Evolutionary conservation across 1,140 invertebrate genomes (phyloP).

Genomic region (Drosophila nigromelanica): DNA sequence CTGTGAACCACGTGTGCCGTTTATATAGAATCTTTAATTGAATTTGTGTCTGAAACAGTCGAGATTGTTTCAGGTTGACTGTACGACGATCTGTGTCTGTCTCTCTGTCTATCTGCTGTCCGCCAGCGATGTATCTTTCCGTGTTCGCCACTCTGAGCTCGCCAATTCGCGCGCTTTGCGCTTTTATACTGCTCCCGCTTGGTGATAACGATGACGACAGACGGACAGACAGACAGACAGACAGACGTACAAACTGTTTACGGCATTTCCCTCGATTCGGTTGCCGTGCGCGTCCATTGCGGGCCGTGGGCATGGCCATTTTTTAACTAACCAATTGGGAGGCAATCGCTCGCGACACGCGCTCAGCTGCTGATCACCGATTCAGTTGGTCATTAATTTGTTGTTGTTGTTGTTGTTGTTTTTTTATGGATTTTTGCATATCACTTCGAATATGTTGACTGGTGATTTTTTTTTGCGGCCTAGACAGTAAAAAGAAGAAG

Average conservation of each 20-base stretch:
- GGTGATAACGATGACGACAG: slow-evolving; percentile 13
- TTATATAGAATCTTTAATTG: slow-evolving; percentile 8
- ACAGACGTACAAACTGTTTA: background rate
- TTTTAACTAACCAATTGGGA: slow-evolving; percentile 23
- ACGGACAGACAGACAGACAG: background rate
- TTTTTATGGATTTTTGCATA: slow-evolving; percentile 1
- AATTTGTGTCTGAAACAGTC: background rate
- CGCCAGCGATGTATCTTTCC: slow-evolving; percentile 6
- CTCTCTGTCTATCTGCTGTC: slow-evolving; percentile 15
- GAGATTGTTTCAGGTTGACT: slow-evolving; percentile 8
- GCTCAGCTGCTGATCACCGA: background rate
- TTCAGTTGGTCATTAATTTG: background rate
- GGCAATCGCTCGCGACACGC: background rate
- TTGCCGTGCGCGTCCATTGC: slow-evolving; percentile 22
- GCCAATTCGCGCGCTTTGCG: background rate
- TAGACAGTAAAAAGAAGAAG: no score
- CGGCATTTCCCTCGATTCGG: slow-evolving; percentile 1
- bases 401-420: no score
- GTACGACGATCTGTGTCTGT: background rate
- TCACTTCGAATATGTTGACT: background rate
- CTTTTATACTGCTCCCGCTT: slow-evolving; percentile 12
- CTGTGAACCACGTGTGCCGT: background rate
- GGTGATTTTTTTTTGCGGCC: no score
- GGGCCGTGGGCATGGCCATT: slow-evolving; percentile 11
- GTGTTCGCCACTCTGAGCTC: slow-evolving; percentile 20